These are phyloP conservation scores for Geothlypis trichas DNA, from an alignment of 2,113 vertebrate species.

Conservation along the genomic window DNA sequence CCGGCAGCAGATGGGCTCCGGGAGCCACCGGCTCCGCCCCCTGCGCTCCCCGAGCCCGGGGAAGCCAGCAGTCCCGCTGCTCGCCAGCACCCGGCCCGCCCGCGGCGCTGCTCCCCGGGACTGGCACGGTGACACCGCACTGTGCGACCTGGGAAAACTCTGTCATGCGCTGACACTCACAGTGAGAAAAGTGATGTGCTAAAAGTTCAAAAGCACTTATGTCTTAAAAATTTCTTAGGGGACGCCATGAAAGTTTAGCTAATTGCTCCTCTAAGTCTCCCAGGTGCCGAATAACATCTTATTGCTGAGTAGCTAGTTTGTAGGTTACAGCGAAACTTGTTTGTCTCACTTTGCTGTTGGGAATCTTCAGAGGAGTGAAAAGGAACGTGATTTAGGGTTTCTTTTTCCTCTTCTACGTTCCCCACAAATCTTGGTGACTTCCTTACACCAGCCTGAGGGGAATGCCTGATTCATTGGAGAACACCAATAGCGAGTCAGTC, in stretches of 20 bases:
- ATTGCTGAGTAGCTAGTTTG: background rate
- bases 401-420: background rate
- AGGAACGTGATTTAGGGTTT: background rate
- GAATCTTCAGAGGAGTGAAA: background rate
- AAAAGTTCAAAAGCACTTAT: background rate
- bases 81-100: background rate
- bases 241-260: background rate
- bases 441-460: background rate
- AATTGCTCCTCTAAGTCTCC: background rate
- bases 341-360: background rate
- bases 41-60: background rate
- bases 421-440: background rate
- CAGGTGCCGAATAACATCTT: background rate
- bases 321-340: background rate
- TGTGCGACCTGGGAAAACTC: accelerated
- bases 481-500: background rate
- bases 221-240: background rate
- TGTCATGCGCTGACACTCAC: accelerated
- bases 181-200: background rate
- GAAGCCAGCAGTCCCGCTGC: background rate
- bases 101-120: background rate
- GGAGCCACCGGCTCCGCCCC: background rate
- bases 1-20: background rate
- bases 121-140: accelerated
- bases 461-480: background rate